Base-by-base conservation (phyloP, 1,140 invertebrate species). In the Leucophenga varia region DNA sequence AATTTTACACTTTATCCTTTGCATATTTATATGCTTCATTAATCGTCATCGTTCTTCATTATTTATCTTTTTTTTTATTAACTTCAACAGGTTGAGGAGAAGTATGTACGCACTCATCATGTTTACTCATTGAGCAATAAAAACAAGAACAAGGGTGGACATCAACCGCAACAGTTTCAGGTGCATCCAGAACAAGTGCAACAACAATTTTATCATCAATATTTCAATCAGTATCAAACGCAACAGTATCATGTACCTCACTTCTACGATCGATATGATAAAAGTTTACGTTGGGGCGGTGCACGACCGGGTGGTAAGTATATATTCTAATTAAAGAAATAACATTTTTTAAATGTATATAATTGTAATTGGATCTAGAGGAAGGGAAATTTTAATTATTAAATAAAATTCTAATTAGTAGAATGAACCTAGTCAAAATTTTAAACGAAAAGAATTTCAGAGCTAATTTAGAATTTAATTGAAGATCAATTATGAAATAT, bases 31-130 rank as follows among this genome's bases (percentile, higher is more conserved):
- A 30, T 36, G 25, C 10, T 25, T 25, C 22, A n/a, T n/a, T n/a
- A n/a, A n/a, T n/a, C n/a, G n/a, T n/a, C n/a, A n/a, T n/a, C n/a
- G n/a, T 16, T 35, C 5, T 35, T n/a, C n/a, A 16, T 38, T 20
- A 38, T 28, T 17, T 3, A n/a, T 13, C 12, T 30, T 42, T 13
- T 34, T 13, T 10, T 16, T 13, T 42, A 12, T 19, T 35, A 31
- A 43, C 30, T 44, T 45, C 35, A 43, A 52, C 55, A 75, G 72
- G 72, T 75, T 43, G 72, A 75, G 45, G 72, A 75, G 41, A 73
- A 67, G 47, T 68, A 54, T 47, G 59, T 72, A 18, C 72, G 67
- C 36, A 75, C 72, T 18, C 72, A 74, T 55, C 72, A 75, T 37
- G 69, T 61, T 9, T 72, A 59, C 45, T 68, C 71, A 22, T 59